A percentile compares a stretch with the other conserved stretches of the same genome.
Conservation (phyloP, 2,888 invertebrate genomes). For the Melolontha melolontha region DNA sequence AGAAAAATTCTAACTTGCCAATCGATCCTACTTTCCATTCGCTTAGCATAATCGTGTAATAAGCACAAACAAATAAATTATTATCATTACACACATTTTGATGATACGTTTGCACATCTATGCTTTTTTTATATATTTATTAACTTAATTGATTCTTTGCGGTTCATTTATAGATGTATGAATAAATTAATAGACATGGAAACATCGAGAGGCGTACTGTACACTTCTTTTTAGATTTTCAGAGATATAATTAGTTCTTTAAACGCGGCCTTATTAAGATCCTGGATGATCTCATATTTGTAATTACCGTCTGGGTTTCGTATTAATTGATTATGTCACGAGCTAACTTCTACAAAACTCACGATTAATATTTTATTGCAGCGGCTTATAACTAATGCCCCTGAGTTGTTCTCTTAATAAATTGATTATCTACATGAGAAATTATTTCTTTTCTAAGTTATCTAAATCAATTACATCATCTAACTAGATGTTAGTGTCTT, state of each 20-base stretch:
- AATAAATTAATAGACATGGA: constrained; percentile 34
- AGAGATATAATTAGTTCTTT: constrained; percentile 28
- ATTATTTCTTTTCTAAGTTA: constrained; percentile 18
- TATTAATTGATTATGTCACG: constrained; percentile 37
- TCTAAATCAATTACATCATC: constrained; percentile 32
- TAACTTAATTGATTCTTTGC: constrained; percentile 32
- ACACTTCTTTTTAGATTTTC: constrained; percentile 25
- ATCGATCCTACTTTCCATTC: constrained; percentile 32
- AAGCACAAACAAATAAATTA: constrained; percentile 34
- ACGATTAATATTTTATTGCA: constrained; percentile 28
- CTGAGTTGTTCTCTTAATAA: constrained; percentile 17
- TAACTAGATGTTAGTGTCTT: background rate
- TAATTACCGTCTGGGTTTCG: constrained; percentile 33
- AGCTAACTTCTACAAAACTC: constrained; percentile 24
- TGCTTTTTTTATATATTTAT: constrained; percentile 13
- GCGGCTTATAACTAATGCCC: background rate
- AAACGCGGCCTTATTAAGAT: constrained; percentile 37
- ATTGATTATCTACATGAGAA: constrained; percentile 25
- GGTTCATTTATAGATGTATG: constrained; percentile 21
- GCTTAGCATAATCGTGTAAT: constrained; percentile 39
- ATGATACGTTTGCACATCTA: constrained; percentile 16
- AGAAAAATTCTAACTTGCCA: constrained; percentile 29
- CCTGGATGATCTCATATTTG: constrained; percentile 32
- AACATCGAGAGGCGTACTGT: constrained; percentile 21
- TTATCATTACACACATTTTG: constrained; percentile 6